Conservation (phyloP, 1,140 invertebrate species). For the Hylaeus anthracinus region DNA sequence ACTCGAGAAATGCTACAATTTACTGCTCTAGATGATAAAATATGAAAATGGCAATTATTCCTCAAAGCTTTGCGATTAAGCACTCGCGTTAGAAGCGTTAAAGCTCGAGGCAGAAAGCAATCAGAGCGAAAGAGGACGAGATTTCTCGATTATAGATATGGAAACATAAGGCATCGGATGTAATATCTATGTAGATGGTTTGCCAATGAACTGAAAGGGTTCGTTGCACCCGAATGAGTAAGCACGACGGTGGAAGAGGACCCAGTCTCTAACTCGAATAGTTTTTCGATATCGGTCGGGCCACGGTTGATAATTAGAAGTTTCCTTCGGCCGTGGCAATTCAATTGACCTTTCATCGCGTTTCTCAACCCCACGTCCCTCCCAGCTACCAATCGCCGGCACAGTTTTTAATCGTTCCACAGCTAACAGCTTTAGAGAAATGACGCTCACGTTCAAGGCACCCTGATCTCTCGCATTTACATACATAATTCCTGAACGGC, state of each 20-base stretch:
- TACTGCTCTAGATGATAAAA: too few relatives aligned
- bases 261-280: slow-evolving; percentile 66
- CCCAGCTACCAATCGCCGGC: slow-evolving; percentile 39
- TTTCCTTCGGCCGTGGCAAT: slow-evolving; percentile 72
- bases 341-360: slow-evolving; percentile 64
- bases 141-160: slow-evolving; percentile 38
- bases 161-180: slow-evolving; percentile 31
- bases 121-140: background rate
- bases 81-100: background rate
- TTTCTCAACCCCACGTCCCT: background rate
- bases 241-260: slow-evolving; percentile 18
- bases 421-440: background rate
- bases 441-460: slow-evolving; percentile 34
- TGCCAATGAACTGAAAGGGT: slow-evolving; percentile 38
- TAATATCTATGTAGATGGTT: slow-evolving; percentile 43
- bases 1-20: too few relatives aligned
- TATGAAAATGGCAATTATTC: background rate
- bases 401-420: slow-evolving; percentile 68
- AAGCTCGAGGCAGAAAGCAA: background rate
- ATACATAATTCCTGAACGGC: slow-evolving; percentile 53
- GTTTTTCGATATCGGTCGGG: slow-evolving; percentile 71
- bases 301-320: slow-evolving; percentile 74
- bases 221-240: slow-evolving; percentile 32
- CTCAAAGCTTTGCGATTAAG: slow-evolving; percentile 7
- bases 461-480: slow-evolving; percentile 40